Conservation (phyloP, 2,797 vertebrate genomes). For the Poeciliopsis presidionis region DNA sequence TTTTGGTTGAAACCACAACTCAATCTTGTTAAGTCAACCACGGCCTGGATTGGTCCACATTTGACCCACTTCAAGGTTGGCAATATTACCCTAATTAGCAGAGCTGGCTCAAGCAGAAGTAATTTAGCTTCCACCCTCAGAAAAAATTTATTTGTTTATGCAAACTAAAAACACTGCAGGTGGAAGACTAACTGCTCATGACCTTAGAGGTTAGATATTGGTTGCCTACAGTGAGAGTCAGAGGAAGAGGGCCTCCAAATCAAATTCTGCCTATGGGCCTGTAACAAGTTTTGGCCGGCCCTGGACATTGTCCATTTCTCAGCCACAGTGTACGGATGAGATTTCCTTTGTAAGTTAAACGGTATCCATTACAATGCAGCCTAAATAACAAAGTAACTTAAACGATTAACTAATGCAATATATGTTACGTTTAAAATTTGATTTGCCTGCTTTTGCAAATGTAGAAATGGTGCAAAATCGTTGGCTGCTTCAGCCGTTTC, state of each 20-base stretch:
- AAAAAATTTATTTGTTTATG: background rate
- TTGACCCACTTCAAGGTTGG: background rate
- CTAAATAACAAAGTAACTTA: background rate
- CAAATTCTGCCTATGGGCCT: background rate
- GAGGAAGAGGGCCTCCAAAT: background rate
- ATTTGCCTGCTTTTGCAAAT: background rate
- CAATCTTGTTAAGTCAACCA: background rate
- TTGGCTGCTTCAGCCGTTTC: background rate
- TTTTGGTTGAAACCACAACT: background rate
- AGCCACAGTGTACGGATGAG: background rate
- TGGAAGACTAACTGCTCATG: background rate
- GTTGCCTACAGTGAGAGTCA: background rate
- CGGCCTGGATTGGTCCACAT: background rate
- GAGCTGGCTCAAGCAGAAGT: background rate
- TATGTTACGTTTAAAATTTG: background rate
- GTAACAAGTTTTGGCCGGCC: background rate
- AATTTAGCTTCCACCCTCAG: background rate
- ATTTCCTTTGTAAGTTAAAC: background rate
- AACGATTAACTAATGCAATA: background rate
- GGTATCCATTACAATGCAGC: background rate
- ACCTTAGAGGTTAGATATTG: background rate
- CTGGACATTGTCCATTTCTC: background rate
- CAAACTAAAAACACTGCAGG: background rate
- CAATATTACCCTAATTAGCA: background rate
- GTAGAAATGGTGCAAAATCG: background rate